phyloP scores from a whole-genome alignment of 2,888 invertebrate species.

The Tiliacea aurago region DNA sequence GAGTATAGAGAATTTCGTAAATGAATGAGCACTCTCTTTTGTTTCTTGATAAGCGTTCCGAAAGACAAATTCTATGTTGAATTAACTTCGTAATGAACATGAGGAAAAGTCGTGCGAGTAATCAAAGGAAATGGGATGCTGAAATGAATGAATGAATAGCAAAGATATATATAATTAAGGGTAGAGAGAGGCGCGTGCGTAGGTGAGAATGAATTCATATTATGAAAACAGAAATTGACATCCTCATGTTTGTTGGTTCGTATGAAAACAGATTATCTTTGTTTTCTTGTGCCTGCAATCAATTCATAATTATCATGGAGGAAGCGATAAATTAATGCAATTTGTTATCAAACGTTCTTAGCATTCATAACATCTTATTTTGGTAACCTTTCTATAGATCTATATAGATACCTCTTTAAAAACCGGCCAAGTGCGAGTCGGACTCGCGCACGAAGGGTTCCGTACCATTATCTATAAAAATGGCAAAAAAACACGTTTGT shows the following conservation, averaged over 20 bases:
- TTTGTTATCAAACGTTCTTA: background rate
- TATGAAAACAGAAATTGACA: background rate
- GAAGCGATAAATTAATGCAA: background rate
- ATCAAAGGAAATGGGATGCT: conserved; percentile 47
- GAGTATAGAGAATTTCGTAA: conserved; percentile 42
- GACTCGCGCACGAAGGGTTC: too few relatives aligned
- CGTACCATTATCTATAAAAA: too few relatives aligned
- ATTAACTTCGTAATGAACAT: conserved; percentile 48
- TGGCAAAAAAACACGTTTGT: too few relatives aligned
- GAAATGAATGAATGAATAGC: conserved; percentile 37
- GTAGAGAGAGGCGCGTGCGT: too few relatives aligned
- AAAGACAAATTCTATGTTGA: conserved; percentile 49
- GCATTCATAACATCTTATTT: background rate
- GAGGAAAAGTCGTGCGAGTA: conserved; percentile 21
- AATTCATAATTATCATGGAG: background rate
- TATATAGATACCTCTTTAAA: too few relatives aligned
- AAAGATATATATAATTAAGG: conserved; percentile 7
- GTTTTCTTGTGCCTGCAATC: background rate
- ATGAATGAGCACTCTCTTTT: conserved; percentile 51
- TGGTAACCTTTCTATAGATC: background rate
- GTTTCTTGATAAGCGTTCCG: conserved; percentile 40
- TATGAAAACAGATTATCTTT: background rate
- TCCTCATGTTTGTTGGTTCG: background rate
- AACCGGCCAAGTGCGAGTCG: too few relatives aligned
- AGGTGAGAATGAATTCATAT: conserved; percentile 3